Evolutionary conservation across 2,888 invertebrate genomes (phyloP).

Genomic region (Drosophila meridiana): DNA sequence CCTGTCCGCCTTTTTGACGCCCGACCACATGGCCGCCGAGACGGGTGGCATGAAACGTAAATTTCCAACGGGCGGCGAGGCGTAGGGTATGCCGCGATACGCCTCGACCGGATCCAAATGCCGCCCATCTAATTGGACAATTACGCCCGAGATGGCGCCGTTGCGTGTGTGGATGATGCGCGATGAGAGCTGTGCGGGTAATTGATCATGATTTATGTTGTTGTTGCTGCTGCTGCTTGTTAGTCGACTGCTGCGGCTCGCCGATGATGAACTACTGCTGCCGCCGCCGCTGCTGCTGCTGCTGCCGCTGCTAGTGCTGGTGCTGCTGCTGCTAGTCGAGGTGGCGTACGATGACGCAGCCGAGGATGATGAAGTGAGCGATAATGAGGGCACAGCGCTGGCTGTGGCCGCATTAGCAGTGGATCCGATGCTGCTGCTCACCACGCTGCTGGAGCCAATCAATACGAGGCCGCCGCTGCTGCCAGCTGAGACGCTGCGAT

Average conservation of each 20-base stretch:
- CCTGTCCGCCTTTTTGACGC: constrained; percentile 93
- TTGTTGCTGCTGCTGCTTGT: constrained; percentile 58
- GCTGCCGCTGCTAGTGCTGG: constrained; percentile 33
- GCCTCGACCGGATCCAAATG: constrained; percentile 95
- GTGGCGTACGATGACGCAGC: constrained; percentile 28
- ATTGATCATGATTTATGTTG: constrained; percentile 83
- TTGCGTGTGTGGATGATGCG: constrained; percentile 95
- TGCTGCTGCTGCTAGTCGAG: constrained; percentile 31
- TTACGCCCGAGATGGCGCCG: constrained; percentile 94
- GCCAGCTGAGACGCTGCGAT: constrained; percentile 60
- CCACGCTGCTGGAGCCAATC: constrained; percentile 67
- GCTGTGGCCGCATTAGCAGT: constrained; percentile 41
- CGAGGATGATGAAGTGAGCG: constrained; percentile 67
- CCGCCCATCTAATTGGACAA: constrained; percentile 92
- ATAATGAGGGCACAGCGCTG: constrained; percentile 72
- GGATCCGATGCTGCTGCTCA: constrained; percentile 33
- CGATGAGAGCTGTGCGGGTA: constrained; percentile 88
- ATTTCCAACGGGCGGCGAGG: constrained; percentile 94
- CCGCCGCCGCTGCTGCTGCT: constrained; percentile 41
- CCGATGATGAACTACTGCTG: constrained; percentile 54
- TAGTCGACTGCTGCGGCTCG: constrained; percentile 39
- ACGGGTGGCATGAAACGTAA: constrained; percentile 98
- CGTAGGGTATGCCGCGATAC: constrained; percentile 97
- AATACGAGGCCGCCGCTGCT: constrained; percentile 67
- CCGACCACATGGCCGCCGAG: constrained; percentile 96